Evolutionary conservation across 2,797 vertebrate genomes (phyloP), one percentile per base, ranked within the genome.

Genomic region (Chelonia mydas): DNA sequence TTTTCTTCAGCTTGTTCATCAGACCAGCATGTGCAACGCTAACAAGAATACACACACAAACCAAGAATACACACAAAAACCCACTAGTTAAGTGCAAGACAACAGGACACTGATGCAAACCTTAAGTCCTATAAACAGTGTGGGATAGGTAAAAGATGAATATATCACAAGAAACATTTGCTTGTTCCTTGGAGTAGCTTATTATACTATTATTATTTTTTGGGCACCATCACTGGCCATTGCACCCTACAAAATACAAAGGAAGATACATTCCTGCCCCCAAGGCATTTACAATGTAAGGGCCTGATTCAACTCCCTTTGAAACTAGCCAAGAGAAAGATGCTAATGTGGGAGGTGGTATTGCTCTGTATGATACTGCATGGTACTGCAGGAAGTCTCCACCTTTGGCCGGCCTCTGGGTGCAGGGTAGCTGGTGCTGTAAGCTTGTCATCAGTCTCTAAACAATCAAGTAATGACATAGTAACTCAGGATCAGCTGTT

Each of bases 141-240:
- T 78, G 50, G 90, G 84, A 92, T 87, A 96, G 61, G 93, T 93
- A 93, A 93, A 96, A 93, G 94, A 94, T 94, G 74, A 91, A 95
- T 95, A 90, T 54, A 92, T 91, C 74, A 90, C 95, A 96, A 96
- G 86, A 72, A 92, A 87, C 81, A 91, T 85, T 72, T 88, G 93
- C 97, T 96, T 96, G 92, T 97, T 96, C 92, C 82, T 94, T 93
- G 81, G 78, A 97, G 96, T 94, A 95, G 79, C 8, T 96, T 94
- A 97, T 97, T 97, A 93, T 97, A 33, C 79, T 96, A 72, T 74
- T 97, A 95, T 47, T 85, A 83, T 92, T 96, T 83, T 90, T 95
- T 94, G 94, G 92, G 93, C 61, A 83, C n/a, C 23, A 77, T 33
- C 41, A 25, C 72, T 94, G 50, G 11, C 87, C 86, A 87, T 53